Evolutionary conservation across 2,888 invertebrate genomes (phyloP), one percentile per base, ranked within the genome.

Genomic region (Campoplex nolae): DNA sequence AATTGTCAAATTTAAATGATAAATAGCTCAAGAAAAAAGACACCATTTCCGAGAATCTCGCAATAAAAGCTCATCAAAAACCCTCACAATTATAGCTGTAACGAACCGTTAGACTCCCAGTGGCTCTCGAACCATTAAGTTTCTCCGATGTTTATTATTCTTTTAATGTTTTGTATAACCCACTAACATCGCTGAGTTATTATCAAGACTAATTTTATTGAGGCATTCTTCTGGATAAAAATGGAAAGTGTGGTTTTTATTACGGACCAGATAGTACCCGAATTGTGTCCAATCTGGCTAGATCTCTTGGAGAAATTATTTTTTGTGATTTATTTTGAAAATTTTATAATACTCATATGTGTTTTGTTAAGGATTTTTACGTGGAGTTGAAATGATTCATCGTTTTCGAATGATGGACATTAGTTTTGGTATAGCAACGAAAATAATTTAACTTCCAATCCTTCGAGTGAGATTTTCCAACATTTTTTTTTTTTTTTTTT

Each of bases 21-120:
- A 58, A 83, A 83, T 23, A 38, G 18, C 54, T 71, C 38, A 35
- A 13, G 74, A 23, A 54, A 58, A 32, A 73, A 51, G 68, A 45
- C 56, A 67, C 67, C 51, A 77, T 73, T 77, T 85, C 81, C 68
- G 84, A 77, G 67, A 79, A 58, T 70, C 79, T 65, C 77, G 88
- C 87, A 83, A 88, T 85, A 81, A 32, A 88, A 88, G 74, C 86
- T 84, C 83, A 89, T 88, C 85, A 81, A 83, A 82, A 74, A 77
- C 65, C 51, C 42, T 82, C 58, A 74, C 58, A 84, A 89, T 89
- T 88, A 88, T 84, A 80, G 79, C 76, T 79, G 79, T 73, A 87
- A 86, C 86, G 67, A 84, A 85, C 67, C 83, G 83, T 77, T 82
- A 79, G 75, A 84, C 77, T 42, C 51, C 54, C 6, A 18, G 56